phyloP scores from a whole-genome alignment of 2,113 vertebrate genomes.

The Phylloscopus trochilus region DNA sequence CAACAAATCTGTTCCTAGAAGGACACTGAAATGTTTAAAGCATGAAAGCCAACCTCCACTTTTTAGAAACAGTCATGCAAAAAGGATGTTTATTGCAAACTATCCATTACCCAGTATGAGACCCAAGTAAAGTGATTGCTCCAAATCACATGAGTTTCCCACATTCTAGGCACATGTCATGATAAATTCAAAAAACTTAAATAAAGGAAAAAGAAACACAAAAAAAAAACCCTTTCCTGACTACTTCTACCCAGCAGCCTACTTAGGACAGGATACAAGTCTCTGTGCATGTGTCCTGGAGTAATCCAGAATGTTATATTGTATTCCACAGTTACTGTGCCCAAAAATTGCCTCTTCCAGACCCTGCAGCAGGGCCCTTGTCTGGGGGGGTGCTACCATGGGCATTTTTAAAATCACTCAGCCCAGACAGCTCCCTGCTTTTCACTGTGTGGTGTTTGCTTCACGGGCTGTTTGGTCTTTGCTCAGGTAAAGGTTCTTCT shows the following conservation, averaged over 20 bases:
- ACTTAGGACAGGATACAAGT: background rate
- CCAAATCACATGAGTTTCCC: background rate
- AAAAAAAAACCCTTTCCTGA: background rate
- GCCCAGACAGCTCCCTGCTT: background rate
- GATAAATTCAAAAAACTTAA: background rate
- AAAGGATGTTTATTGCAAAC: background rate
- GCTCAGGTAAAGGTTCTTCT: background rate
- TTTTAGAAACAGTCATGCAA: background rate
- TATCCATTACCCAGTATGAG: background rate
- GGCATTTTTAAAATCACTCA: background rate
- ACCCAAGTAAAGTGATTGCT: background rate
- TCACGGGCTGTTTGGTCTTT: background rate
- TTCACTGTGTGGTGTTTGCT: background rate
- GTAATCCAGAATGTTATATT: too few species aligned
- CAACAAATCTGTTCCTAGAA: background rate
- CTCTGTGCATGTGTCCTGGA: background rate
- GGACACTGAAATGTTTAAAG: background rate
- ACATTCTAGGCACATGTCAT: accelerated
- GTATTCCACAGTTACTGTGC: too few species aligned
- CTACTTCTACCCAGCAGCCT: background rate
- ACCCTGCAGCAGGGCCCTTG: background rate
- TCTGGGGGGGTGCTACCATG: background rate
- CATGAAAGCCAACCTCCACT: background rate
- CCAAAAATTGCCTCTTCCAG: background rate
- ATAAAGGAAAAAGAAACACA: background rate